Evolutionary conservation across 2,888 invertebrate genomes (phyloP).

Genomic region (Apodemia mormo): DNA sequence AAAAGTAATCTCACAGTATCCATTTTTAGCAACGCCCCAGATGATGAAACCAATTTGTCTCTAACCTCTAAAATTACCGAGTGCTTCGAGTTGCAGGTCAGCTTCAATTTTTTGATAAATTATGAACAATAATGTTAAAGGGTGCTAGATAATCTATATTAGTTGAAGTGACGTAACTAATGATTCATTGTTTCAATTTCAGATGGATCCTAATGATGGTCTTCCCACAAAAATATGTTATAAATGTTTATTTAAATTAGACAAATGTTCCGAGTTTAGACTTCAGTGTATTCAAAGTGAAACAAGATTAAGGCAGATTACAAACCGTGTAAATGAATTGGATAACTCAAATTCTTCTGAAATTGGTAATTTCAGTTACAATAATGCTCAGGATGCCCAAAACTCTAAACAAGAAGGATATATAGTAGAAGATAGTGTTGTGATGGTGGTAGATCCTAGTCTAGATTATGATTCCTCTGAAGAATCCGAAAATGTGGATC

Average conservation of each 20-base stretch:
- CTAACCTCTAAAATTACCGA: constrained; percentile 79
- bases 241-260: constrained; percentile 85
- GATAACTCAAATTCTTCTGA: constrained; percentile 71
- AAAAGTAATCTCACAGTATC: constrained; percentile 83
- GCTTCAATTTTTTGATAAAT: constrained; percentile 35
- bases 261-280: constrained; percentile 85
- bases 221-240: constrained; percentile 87
- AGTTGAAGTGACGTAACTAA: constrained; percentile 1
- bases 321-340: constrained; percentile 59
- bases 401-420: constrained; percentile 71
- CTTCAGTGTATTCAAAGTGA: constrained; percentile 85
- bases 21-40: constrained; percentile 82
- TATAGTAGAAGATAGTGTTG: constrained; percentile 81
- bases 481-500: constrained; percentile 68
- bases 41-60: constrained; percentile 68
- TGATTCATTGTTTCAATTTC: constrained; percentile 39
- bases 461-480: constrained; percentile 85
- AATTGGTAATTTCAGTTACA: constrained; percentile 55
- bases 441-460: constrained; percentile 87
- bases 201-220: constrained; percentile 87
- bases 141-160: background rate
- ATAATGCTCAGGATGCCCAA: constrained; percentile 51
- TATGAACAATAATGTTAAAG: background rate
- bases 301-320: constrained; percentile 81
- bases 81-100: constrained; percentile 79